Evolutionary conservation across 2,113 vertebrate genomes (phyloP), one percentile per base, ranked within the genome.

Genomic region (Pituophis catenifer): DNA sequence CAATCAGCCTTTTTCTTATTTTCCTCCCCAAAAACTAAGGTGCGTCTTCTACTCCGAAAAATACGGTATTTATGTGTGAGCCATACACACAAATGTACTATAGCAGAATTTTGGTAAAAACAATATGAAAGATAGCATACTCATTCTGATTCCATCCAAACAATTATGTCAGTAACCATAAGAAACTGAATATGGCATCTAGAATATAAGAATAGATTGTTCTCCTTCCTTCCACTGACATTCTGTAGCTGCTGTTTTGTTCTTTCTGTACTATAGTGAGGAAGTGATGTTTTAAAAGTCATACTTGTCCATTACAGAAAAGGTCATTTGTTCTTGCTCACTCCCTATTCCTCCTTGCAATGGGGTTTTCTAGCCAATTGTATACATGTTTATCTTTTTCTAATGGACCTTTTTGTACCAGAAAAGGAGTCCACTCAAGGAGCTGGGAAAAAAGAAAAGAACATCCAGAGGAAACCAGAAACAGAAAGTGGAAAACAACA

Each of bases 381-480:
- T 97, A 95, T 95, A 97, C 96, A 95, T 97, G 97, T 92, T 97
- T 93, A 96, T 97, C 96, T 97, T 93, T 95, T 94, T 92, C 95
- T 97, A 98, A 97, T 96, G 95, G 94, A 88, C 94, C 96, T 96
- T 97, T 96, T 86, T 97, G 97, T 91, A 29, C 92, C 33, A 52
- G 90, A 94, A 21, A 96, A 93, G 95, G 58, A 92, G 91, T 90
- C 89, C 90, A 94, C 96, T 92, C 88, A 95, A 91, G 91, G 33
- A 94, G 93, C 91, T 58, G 26, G 23, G 26, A 13, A 94, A 50
- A 58, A 94, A 92, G 91, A 23, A 92, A 93, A 94, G 94, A 53
- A 86, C 88, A 89, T 81, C 33, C 93, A 23, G 91, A 23, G 91
- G 24, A 44, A 81, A 81, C 5, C 44, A 1, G 91, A 65, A 88